Evolutionary conservation across 2,888 invertebrate species (phyloP), one percentile per base, ranked within the genome.

Genomic region (Nymphalis polychloros): DNA sequence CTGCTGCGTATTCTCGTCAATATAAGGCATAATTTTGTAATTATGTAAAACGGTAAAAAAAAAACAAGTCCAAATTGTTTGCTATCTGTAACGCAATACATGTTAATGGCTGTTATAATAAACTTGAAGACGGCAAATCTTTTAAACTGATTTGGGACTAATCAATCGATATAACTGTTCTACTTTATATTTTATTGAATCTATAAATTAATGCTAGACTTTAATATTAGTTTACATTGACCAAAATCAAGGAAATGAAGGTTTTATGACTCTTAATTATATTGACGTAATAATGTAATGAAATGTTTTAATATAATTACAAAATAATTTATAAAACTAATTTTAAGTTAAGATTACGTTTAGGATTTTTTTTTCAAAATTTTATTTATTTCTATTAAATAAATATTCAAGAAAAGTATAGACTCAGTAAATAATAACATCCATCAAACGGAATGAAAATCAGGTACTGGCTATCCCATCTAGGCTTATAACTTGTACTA

Each of bases 1-100:
- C 49, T 62, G 66, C 59, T 60, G 49, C 78, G 76, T 78, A 77
- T 80, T 83, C 84, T 84, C 85, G 82, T 87, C 86, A 86, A 88
- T 83, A 85, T 81, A 83, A 85, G 82, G 85, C 86, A 89, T 90
- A 89, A 89, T 89, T 89, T 89, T 86, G 88, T 91, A 89, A 90
- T 90, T 89, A 90, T 88, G 85, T 88, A 87, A 90, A 90, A 87
- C 89, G 89, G 86, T 89, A 88, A 87, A 90, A 84, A 90, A 84
- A 89, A 88, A 86, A 78, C 81, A 81, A 83, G 81, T 82, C 84
- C 79, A 85, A 89, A 88, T 84, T 84, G 86, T 85, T 90, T 82
- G 84, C 85, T 88, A 89, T 89, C 83, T 88, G 86, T 88, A 90
- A 88, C 87, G 87, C 85, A 89, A 89, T 86, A 88, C 88, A 90